Conservation (phyloP, 2,113 vertebrate species). For the Tragelaphus scriptus region DNA sequence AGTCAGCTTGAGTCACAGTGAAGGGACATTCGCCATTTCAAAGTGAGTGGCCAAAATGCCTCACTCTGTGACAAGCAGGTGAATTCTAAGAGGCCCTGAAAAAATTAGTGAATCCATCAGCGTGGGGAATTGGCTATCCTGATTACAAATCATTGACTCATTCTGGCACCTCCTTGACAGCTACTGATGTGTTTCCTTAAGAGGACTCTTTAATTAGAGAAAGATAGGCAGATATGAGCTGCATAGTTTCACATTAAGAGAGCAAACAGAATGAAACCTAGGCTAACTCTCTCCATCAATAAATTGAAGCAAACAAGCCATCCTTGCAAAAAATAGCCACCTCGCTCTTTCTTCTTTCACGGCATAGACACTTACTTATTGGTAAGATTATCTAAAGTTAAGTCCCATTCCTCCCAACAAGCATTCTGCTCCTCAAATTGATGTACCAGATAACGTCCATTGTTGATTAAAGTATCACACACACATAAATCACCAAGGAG, state of each 20-base stretch:
- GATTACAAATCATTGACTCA: constrained; percentile 49
- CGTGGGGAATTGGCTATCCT: neutral
- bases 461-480: neutral
- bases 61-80: neutral
- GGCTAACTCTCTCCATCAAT: neutral
- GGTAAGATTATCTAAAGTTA: neutral
- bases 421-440: neutral
- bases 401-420: neutral
- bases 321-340: neutral
- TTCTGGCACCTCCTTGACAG: neutral
- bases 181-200: neutral
- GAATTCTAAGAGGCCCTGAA: constrained; percentile 21
- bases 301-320: neutral
- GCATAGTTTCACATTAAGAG: neutral
- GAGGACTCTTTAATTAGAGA: neutral
- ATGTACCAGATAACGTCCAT: neutral
- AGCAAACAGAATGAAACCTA: neutral
- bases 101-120: constrained; percentile 35
- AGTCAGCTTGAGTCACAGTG: neutral
- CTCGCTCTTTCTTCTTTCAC: neutral
- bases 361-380: neutral
- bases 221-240: neutral
- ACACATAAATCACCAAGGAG: neutral
- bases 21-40: neutral
- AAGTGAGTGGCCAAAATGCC: neutral